Percentiles rank a stretch among this genome's conserved stretches.
Conservation (phyloP, 1,140 invertebrate species). For the Prorops nasuta region DNA sequence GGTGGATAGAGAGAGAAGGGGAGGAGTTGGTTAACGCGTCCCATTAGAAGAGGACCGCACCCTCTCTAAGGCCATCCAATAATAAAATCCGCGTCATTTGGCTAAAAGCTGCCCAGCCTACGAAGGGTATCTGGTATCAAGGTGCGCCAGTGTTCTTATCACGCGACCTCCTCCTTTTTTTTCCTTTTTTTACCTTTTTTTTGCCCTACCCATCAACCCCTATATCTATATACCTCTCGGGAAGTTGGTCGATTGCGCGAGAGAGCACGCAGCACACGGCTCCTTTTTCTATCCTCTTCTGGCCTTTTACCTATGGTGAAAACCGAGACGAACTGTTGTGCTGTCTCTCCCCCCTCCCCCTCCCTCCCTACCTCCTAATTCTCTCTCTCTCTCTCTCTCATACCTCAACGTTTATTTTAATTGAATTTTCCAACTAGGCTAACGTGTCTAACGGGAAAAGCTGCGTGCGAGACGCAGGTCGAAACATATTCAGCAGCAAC, state of each 20-base stretch:
- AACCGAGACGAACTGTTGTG: no score
- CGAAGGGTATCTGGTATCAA: constrained; percentile 42
- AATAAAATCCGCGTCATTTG: constrained; percentile 53
- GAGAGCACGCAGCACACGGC: no score
- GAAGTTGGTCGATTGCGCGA: no score
- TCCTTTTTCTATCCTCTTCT: no score
- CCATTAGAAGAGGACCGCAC: constrained; percentile 22
- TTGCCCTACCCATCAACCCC: not conserved
- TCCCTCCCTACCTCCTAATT: not conserved
- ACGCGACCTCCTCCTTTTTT: constrained; percentile 36
- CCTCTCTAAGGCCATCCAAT: constrained; percentile 40
- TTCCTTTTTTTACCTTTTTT: constrained; percentile 1
- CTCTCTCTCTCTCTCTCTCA: not conserved
- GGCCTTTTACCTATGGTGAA: no score
- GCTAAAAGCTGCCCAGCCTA: constrained; percentile 45
- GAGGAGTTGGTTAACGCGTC: not conserved
- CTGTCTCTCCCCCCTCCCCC: no score
- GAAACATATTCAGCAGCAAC: no score
- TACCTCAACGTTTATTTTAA: constrained; percentile 44
- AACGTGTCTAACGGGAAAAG: constrained; percentile 43
- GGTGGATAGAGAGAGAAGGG: not conserved
- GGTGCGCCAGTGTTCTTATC: constrained; percentile 45
- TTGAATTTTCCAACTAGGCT: constrained; percentile 53
- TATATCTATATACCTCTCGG: no score
- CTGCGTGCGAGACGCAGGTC: constrained; percentile 29